Conservation (phyloP, 53 echinoderm and acorn worm species). For the Astropecten irregularis region DNA sequence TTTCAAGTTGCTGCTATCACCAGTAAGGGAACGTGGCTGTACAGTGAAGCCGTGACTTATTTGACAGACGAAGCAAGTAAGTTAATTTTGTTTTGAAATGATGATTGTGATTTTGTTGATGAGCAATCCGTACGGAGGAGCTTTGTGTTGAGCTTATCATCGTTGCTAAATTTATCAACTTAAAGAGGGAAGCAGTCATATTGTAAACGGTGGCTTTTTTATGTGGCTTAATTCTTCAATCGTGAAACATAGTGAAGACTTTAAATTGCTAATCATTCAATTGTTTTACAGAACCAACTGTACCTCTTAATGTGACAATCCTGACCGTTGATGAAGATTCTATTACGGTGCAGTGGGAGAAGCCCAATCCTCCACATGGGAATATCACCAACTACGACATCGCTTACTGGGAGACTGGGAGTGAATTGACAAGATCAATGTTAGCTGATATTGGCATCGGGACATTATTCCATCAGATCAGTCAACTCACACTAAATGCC, state of each 20-base stretch:
- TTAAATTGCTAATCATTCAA: not conserved
- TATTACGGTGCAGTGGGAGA: not conserved
- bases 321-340: not conserved
- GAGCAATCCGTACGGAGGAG: too few species aligned
- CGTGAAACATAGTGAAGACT: not conserved
- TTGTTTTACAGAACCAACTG: not conserved
- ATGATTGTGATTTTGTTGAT: too few species aligned
- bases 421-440: too few species aligned
- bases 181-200: too few species aligned
- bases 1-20: constrained; percentile 52
- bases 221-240: too few species aligned
- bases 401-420: not conserved
- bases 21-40: constrained; percentile 7
- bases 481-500: not conserved
- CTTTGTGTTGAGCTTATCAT: too few species aligned
- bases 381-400: not conserved
- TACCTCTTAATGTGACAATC: not conserved
- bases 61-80: not conserved
- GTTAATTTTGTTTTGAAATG: not conserved
- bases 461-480: not conserved
- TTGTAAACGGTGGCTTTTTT: too few species aligned
- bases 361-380: constrained; percentile 3
- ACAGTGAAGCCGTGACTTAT: not conserved
- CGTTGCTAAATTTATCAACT: too few species aligned
- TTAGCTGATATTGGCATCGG: too few species aligned